Evolutionary conservation across 2,797 vertebrate genomes (phyloP).

Genomic region (Bufotes viridis): DNA sequence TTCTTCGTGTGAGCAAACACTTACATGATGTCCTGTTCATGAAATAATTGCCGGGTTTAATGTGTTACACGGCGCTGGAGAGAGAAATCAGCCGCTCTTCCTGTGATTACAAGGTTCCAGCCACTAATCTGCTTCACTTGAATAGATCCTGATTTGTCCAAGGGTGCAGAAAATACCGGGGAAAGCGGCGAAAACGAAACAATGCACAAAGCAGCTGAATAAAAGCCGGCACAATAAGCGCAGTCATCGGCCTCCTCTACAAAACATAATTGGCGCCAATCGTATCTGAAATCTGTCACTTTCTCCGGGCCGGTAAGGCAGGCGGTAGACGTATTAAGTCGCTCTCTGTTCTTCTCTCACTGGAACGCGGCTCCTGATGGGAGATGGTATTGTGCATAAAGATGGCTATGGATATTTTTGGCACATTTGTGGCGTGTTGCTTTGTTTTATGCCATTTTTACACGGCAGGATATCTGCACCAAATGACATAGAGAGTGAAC

Average conservation of each 20-base stretch:
- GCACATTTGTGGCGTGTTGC: conserved; percentile 11
- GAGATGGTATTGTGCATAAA: conserved; percentile 22
- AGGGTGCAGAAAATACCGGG: conserved; percentile 43
- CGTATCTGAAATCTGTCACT: conserved; percentile 24
- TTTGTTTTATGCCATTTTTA: conserved; percentile 26
- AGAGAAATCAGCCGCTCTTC: conserved; percentile 37
- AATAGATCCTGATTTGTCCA: conserved; percentile 58
- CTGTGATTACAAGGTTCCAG: conserved; percentile 46
- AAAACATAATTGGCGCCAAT: conserved; percentile 32
- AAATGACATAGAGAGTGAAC: conserved; percentile 13
- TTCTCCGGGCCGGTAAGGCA: conserved; percentile 9
- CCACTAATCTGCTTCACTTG: conserved; percentile 40
- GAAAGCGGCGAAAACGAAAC: conserved; percentile 8
- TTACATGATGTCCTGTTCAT: conserved; percentile 19
- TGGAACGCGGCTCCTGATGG: conserved; percentile 11
- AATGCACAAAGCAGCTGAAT: conserved; percentile 25
- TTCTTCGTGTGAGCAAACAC: neutral
- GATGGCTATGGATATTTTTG: conserved; percentile 21
- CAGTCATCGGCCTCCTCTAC: conserved; percentile 6
- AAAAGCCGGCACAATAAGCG: conserved; percentile 25
- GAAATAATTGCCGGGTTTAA: conserved; percentile 6
- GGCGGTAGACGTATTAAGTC: conserved; percentile 11
- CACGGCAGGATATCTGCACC: conserved; percentile 23
- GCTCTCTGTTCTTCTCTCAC: conserved; percentile 1
- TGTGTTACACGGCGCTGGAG: conserved; percentile 12